Conservation (phyloP, 2,797 vertebrate species). For the Corythornis leucogaster region DNA sequence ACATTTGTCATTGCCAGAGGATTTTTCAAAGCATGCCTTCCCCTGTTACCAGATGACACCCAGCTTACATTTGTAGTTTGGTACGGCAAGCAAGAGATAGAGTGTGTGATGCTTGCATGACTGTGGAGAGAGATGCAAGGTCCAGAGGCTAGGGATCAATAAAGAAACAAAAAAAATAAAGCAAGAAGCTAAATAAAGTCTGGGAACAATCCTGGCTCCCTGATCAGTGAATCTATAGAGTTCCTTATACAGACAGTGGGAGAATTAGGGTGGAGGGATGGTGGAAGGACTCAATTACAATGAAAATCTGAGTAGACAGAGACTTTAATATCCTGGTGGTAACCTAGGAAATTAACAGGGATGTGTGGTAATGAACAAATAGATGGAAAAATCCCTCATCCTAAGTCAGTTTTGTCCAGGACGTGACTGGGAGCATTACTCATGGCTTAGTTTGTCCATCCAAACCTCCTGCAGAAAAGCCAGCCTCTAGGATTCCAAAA, state of each 20-base stretch:
- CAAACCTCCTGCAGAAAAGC: background rate
- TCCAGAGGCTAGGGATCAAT: background rate
- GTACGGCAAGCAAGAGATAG: background rate
- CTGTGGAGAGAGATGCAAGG: background rate
- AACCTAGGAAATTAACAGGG: background rate
- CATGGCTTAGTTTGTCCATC: background rate
- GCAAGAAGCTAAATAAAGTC: background rate
- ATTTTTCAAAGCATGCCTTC: background rate
- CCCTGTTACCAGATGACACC: background rate
- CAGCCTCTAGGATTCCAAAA: background rate
- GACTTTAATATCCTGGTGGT: background rate
- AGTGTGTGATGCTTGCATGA: accelerated
- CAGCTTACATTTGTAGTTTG: background rate
- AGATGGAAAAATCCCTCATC: background rate
- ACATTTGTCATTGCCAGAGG: background rate
- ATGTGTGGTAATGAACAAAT: background rate
- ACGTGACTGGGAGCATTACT: background rate
- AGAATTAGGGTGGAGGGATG: background rate
- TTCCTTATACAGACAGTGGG: background rate
- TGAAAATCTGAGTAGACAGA: background rate
- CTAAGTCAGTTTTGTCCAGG: background rate
- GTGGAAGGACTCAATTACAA: background rate
- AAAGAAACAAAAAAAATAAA: background rate
- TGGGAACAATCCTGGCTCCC: accelerated
- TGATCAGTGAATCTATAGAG: background rate